Base-by-base conservation (phyloP, 2,797 vertebrate genomes). In the Pitangus sulphuratus region DNA sequence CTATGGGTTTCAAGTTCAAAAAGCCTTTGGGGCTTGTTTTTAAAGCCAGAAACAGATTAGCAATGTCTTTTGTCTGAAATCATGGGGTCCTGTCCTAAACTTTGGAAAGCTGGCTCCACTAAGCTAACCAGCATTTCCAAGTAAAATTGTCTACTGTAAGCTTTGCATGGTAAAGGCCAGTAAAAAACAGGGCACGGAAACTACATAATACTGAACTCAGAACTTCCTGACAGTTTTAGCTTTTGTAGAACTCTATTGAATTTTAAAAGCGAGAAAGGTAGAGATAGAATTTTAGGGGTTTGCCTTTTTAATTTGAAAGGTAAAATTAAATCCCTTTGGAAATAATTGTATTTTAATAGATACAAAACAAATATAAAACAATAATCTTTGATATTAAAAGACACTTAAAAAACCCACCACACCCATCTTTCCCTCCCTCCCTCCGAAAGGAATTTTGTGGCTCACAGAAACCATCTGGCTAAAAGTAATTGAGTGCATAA, bases 391-490 rank as follows among this genome's bases (percentile, higher is more conserved):
- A 26, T 80, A 83, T 68, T 18, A 45, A 89, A 85, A 74, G 15
- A 15, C 8, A 26, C 15, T 57, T 26, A 0, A 6, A 45, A 17
- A 40, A 15, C 5, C 16, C 11, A 0, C 6, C 35, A 75, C 28
- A 60, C 13, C 28, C 35, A 87, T 16, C 60, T 89, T 88, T 82
- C 61, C 44, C 40, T 78, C 44, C 37, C 61, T 62, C 25, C 19
- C 35, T 77, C 87, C 47, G 5, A 40, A 81, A 87, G 25, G 28
- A 28, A 81, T 89, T 78, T 87, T 68, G 76, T 84, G 51, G 28
- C 37, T 92, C 44, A 89, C 33, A 76, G 80, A 79, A 89, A 50
- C 79, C 69, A 70, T 72, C 47, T 81, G 87, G 69, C 65, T 80
- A 78, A 44, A 81, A 93, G 47, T 64, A 89, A 90, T 45, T 62